phyloP scores from a whole-genome alignment of 2,888 invertebrate species.

The Eilema sororculum region DNA sequence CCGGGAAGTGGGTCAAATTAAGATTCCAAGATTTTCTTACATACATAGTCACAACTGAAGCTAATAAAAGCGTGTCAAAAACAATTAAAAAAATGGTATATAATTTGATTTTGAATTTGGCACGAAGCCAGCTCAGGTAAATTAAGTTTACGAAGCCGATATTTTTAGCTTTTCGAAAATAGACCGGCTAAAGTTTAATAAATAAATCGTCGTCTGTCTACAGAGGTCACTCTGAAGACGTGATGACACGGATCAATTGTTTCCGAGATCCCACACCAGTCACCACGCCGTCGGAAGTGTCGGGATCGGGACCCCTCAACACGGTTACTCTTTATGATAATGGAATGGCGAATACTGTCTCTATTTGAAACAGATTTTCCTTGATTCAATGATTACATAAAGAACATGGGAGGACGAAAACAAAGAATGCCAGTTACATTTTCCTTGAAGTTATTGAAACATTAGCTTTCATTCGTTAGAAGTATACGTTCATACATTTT shows the following conservation, averaged over 20 bases:
- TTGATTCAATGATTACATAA: conserved; percentile 32
- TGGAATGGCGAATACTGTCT: conserved; percentile 40
- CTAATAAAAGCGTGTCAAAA: too few species aligned
- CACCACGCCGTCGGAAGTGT: not conserved
- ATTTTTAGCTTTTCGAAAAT: not conserved
- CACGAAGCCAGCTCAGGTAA: too few species aligned
- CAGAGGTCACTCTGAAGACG: not conserved
- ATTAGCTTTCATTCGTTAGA: not conserved
- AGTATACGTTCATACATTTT: not conserved
- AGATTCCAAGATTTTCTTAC: too few species aligned
- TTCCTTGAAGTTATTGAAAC: conserved; percentile 6
- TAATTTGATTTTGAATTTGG: not conserved
- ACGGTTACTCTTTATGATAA: conserved; percentile 36
- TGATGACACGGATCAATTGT: not conserved
- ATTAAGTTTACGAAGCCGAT: too few species aligned
- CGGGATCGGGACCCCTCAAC: not conserved
- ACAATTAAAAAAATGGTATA: too few species aligned
- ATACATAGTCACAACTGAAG: too few species aligned
- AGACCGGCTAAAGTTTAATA: not conserved
- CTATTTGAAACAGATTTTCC: conserved; percentile 33
- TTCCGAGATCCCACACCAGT: not conserved
- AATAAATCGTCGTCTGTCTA: not conserved
- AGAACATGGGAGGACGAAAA: conserved; percentile 13
- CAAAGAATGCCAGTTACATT: conserved; percentile 10
- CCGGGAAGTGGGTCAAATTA: too few species aligned